Percentiles rank a stretch among this genome's conserved stretches.
These are phyloP conservation scores for Ceratitis capitata DNA, from an alignment of 1,140 invertebrate genomes.

Conservation along the genomic window DNA sequence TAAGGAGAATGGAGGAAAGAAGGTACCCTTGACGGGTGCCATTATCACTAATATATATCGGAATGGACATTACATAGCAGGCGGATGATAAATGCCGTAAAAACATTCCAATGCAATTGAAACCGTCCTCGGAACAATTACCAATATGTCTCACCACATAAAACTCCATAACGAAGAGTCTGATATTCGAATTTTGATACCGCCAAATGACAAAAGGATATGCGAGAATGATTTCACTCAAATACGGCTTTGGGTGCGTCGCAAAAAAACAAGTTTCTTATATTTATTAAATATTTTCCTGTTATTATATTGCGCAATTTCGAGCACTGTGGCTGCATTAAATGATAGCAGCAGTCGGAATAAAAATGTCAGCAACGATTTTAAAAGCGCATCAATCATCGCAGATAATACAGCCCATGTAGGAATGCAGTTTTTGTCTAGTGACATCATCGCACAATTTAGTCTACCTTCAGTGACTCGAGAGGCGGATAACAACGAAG, in stretches of 20 bases:
- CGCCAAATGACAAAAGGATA: background rate
- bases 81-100: too few relatives aligned
- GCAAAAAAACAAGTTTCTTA: background rate
- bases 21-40: too few relatives aligned
- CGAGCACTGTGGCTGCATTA: background rate
- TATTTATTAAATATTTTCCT: background rate
- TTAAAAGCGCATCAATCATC: background rate
- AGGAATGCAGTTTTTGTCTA: conserved; percentile 40
- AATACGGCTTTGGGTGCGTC: background rate
- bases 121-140: background rate
- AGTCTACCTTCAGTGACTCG: conserved; percentile 45
- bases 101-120: background rate
- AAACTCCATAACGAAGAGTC: background rate
- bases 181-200: background rate
- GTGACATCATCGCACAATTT: conserved; percentile 60
- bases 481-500: background rate
- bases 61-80: too few relatives aligned
- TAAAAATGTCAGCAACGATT: background rate
- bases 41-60: too few relatives aligned
- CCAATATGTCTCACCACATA: background rate
- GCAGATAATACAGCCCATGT: background rate
- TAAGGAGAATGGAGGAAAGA: too few relatives aligned
- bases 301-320: background rate
- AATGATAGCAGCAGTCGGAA: background rate
- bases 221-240: background rate